Evolutionary conservation across 2,888 invertebrate genomes (phyloP).

Genomic region (Homarus gammarus): DNA sequence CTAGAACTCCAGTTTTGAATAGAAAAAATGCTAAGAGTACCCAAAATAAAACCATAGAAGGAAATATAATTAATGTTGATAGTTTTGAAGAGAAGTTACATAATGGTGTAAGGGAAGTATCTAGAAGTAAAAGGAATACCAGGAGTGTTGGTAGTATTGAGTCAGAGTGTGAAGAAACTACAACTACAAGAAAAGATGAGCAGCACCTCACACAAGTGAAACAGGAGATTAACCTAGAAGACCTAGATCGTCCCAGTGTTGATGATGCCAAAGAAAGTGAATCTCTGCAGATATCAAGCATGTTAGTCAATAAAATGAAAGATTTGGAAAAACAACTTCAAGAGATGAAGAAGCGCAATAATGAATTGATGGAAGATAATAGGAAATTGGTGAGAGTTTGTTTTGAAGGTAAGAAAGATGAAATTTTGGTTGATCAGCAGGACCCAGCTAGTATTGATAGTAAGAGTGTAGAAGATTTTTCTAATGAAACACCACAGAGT

Average conservation of each 20-base stretch:
- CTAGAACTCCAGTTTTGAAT: too few relatives aligned
- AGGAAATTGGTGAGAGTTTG: neutral
- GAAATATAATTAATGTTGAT: neutral
- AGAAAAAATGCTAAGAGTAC: neutral
- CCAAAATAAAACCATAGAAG: neutral
- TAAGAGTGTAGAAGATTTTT: neutral
- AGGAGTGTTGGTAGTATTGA: neutral
- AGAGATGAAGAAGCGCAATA: neutral
- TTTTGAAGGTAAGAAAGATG: neutral
- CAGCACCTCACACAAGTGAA: neutral
- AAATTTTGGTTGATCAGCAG: neutral
- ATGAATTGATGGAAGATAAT: slow-evolving; percentile 11
- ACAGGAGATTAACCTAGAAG: neutral
- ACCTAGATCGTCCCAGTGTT: neutral
- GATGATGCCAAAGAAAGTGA: neutral
- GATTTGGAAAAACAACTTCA: slow-evolving; percentile 4
- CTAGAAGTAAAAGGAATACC: slow-evolving; percentile 3
- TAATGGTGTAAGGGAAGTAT: neutral
- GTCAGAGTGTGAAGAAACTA: neutral
- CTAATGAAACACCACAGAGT: neutral
- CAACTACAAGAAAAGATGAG: neutral
- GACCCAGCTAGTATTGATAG: neutral
- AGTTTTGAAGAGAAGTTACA: neutral
- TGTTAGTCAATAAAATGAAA: neutral
- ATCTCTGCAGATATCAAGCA: slow-evolving; percentile 8